Base-by-base conservation (phyloP, 2,797 vertebrate species). In the Iguana delicatissima region DNA sequence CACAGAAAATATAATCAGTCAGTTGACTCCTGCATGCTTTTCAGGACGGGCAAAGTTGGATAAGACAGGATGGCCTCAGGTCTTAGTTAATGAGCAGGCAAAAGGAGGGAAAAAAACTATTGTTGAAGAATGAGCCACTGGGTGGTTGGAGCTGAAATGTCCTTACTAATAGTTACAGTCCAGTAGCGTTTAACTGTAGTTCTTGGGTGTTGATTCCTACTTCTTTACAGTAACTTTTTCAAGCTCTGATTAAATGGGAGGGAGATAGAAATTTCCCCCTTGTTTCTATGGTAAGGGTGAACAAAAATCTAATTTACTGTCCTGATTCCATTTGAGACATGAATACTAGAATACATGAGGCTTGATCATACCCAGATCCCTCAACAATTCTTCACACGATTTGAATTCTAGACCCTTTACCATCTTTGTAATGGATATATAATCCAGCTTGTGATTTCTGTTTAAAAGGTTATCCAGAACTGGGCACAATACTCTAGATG, bases 81-180 rank as follows among this genome's bases (percentile, higher is more conserved):
- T 24, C 89, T 85, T 32, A 4, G 55, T 79, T 14, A 50, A 67
- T 29, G 13, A 29, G 18, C 24, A 24, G 62, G 80, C 46, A 5
- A 80, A n/a, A 1, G 16, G 67, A 29, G 76, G n/a, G 50, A 32
- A 20, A 50, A 62, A 0, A 1, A 2, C 18, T 13, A 64, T 87
- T 85, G 72, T 87, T 3, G 18, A 86, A 80, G 46, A 77, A 69
- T 14, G 32, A 38, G 55, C 1, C 24, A 29, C 26, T 64, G 0
- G 32, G 32, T 55, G 55, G 67, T 72, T 10, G 24, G 29, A 73
- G n/a, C 22, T 0, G 1, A 22, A 35, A 2, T 0, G 0, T 67
- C 83, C 6, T 52, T 89, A 22, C 29, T 64, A 35, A 67, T 2
- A 52, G n/a, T n/a, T 59, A 67, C 9, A 85, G 13, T 55, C 52